Conservation (phyloP, 2,888 invertebrate species). For the Anarsia innoxiella region DNA sequence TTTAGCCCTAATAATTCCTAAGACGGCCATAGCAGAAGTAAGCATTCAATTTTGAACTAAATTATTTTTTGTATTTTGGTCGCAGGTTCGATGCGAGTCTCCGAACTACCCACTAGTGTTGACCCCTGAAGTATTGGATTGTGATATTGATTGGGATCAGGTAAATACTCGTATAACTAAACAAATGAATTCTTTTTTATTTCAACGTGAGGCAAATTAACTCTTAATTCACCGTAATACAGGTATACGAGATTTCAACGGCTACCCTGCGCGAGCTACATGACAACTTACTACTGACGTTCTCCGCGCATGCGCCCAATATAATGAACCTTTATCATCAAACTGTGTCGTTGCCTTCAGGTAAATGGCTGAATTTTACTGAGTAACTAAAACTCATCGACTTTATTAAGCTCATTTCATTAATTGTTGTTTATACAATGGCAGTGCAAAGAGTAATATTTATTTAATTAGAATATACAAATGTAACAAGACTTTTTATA, state of each 20-base stretch:
- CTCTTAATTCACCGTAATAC: not conserved
- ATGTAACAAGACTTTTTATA: too few species aligned
- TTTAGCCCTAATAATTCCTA: too few species aligned
- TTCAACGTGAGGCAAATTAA: too few species aligned
- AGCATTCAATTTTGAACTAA: too few species aligned
- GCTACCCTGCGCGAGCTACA: conserved; percentile 72
- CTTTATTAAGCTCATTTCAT: too few species aligned
- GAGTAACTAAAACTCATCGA: too few species aligned
- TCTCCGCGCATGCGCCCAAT: conserved; percentile 78
- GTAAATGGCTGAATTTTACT: too few species aligned
- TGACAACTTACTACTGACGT: conserved; percentile 76
- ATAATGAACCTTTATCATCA: conserved; percentile 62
- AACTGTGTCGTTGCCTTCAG: conserved; percentile 47
- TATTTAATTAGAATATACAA: too few species aligned
- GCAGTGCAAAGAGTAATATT: too few species aligned
- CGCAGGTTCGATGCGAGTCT: conserved; percentile 60
- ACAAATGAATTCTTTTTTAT: not conserved
- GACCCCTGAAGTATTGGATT: conserved; percentile 55
- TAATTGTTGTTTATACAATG: too few species aligned
- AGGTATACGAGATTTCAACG: conserved; percentile 69
- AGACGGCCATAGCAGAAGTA: too few species aligned
- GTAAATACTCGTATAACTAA: conserved; percentile 27
- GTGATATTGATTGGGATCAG: conserved; percentile 77
- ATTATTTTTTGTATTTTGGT: not conserved
- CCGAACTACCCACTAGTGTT: conserved; percentile 64